phyloP scores from a whole-genome alignment of 2,888 invertebrate species.

The Catocala nupta region DNA sequence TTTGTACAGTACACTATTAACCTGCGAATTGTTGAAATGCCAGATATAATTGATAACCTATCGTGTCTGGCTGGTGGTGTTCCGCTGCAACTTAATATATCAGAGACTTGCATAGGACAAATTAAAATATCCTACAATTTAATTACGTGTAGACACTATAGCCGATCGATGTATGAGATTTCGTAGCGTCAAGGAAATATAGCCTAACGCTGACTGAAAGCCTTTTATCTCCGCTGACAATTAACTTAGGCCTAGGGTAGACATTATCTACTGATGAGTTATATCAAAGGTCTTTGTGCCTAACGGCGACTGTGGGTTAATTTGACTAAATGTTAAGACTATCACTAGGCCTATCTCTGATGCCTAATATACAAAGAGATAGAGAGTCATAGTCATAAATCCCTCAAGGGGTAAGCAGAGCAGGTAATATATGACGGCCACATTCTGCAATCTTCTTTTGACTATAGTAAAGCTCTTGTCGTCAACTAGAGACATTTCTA shows the following conservation, averaged over 20 bases:
- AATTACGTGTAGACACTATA: neutral
- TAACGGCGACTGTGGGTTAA: neutral
- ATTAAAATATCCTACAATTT: neutral
- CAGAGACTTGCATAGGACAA: neutral
- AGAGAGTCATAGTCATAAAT: too few relatives aligned
- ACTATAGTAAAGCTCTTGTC: too few relatives aligned
- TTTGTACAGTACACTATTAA: too few relatives aligned
- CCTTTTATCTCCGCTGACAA: slow-evolving; percentile 36
- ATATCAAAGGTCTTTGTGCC: neutral
- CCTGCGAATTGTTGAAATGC: too few relatives aligned
- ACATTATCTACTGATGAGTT: slow-evolving; percentile 30
- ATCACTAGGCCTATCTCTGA: neutral
- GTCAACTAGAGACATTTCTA: too few relatives aligned
- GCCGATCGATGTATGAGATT: slow-evolving; percentile 7
- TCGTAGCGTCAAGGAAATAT: slow-evolving; percentile 17
- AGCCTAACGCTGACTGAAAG: slow-evolving; percentile 18
- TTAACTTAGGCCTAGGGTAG: slow-evolving; percentile 28
- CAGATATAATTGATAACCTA: too few relatives aligned
- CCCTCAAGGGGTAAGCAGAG: too few relatives aligned
- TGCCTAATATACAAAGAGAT: too few relatives aligned
- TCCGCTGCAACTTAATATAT: too few relatives aligned
- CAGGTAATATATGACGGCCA: too few relatives aligned
- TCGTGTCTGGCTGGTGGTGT: too few relatives aligned
- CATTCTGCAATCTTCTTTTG: too few relatives aligned
- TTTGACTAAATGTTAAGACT: neutral